Percentiles rank a stretch among this genome's conserved stretches.
Conservation (phyloP, 1,140 invertebrate species). For the Tyrophagus putrescentiae region DNA sequence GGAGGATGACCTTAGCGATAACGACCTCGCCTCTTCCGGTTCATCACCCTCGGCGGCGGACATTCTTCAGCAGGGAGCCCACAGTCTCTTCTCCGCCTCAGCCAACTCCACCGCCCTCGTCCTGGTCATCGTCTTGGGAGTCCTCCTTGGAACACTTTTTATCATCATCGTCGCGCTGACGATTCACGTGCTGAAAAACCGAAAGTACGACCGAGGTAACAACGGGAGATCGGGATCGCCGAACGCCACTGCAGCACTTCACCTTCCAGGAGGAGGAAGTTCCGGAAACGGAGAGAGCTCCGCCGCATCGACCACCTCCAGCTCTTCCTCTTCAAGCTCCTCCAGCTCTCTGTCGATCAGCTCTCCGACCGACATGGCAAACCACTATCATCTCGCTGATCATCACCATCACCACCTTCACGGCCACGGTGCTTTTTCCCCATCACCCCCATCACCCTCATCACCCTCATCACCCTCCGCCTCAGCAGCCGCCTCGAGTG, state of each 20-base stretch:
- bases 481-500: background rate
- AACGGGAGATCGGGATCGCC: background rate
- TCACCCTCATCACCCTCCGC: background rate
- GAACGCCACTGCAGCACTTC: background rate
- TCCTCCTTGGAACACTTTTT: conserved; percentile 50
- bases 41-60: conserved; percentile 10
- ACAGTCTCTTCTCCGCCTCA: conserved; percentile 11
- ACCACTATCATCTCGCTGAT: too few species aligned
- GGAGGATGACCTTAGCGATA: background rate
- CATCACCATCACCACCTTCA: conserved; percentile 1
- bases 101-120: conserved; percentile 35
- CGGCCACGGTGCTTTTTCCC: background rate
- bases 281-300: too few species aligned
- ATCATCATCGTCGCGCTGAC: conserved; percentile 55
- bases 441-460: background rate
- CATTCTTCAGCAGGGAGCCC: conserved; percentile 36
- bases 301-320: too few species aligned
- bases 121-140: conserved; percentile 50
- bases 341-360: too few species aligned
- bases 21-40: conserved; percentile 17
- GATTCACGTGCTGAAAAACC: conserved; percentile 56
- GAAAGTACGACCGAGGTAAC: conserved; percentile 35
- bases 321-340: too few species aligned
- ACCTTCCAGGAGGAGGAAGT: background rate
- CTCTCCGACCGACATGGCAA: too few species aligned